Percentiles rank a stretch among this genome's conserved stretches.
These are phyloP conservation scores for Ctenoplectra terminalis DNA, from an alignment of 1,140 invertebrate genomes.

Conservation along the genomic window DNA sequence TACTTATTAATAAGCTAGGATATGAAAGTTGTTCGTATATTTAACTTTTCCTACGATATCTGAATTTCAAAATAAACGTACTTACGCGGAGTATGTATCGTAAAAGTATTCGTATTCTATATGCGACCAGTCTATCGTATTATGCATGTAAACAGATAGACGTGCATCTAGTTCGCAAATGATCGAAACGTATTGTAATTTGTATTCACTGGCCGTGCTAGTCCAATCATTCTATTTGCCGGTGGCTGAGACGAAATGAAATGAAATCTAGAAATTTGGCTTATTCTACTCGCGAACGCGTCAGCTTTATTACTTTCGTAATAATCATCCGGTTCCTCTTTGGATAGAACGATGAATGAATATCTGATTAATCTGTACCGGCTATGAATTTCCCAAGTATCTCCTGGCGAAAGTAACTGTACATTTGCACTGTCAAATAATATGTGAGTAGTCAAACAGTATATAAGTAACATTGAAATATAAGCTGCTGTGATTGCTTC, in stretches of 20 bases:
- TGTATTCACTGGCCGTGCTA: constrained; percentile 49
- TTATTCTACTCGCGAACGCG: constrained; percentile 61
- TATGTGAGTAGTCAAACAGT: no score
- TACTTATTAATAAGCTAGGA: no score
- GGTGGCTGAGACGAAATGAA: constrained; percentile 64
- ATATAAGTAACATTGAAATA: no score
- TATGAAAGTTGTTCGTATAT: no score
- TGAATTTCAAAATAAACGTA: constrained; percentile 10
- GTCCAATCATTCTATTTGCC: constrained; percentile 64
- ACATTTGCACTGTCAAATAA: no score
- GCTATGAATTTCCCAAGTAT: neutral
- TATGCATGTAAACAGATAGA: constrained; percentile 33
- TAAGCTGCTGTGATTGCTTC: no score
- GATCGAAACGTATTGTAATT: constrained; percentile 61
- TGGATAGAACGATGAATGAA: constrained; percentile 32
- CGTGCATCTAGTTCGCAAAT: constrained; percentile 41
- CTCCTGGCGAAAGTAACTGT: neutral
- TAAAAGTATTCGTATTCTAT: constrained; percentile 6
- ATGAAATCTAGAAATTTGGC: constrained; percentile 65
- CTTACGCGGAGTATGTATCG: no score
- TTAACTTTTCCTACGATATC: neutral
- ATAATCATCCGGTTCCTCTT: constrained; percentile 44
- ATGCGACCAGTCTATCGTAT: neutral
- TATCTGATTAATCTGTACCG: constrained; percentile 34
- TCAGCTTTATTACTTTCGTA: constrained; percentile 64